These are phyloP conservation scores for Eptatretus burgeri DNA, from an alignment of 2,113 vertebrate species.

Conservation along the genomic window DNA sequence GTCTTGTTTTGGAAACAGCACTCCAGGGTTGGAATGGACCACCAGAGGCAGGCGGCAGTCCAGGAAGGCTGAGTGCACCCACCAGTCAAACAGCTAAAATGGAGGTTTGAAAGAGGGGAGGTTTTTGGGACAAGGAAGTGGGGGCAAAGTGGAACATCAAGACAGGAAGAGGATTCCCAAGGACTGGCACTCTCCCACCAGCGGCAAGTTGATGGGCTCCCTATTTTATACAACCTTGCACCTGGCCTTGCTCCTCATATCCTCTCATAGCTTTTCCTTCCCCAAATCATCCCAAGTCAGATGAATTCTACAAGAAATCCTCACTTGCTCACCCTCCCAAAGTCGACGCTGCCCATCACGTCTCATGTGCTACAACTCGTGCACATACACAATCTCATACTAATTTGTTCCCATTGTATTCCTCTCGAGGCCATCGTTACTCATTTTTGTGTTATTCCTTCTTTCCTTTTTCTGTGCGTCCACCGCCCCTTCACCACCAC, in stretches of 20 bases:
- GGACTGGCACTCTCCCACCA: background rate
- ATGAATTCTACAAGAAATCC: background rate
- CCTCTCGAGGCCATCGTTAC: no score
- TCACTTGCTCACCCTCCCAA: no score
- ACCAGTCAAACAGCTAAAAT: conserved; percentile 30
- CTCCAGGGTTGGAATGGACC: conserved; percentile 36
- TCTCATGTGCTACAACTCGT: no score
- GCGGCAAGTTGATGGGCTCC: background rate
- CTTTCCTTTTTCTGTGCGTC: no score
- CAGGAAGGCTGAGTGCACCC: conserved; percentile 32
- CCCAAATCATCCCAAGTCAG: no score
- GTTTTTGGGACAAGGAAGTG: background rate
- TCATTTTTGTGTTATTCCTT: no score
- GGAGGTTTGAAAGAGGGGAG: background rate
- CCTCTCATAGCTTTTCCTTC: no score
- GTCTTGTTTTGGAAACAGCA: conserved; percentile 33
- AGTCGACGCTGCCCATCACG: no score
- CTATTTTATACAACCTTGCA: background rate
- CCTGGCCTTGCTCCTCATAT: background rate
- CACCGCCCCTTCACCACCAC: no score
- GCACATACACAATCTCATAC: no score
- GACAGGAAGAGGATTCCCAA: background rate
- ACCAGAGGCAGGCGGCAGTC: conserved; percentile 29
- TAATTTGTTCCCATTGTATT: no score
- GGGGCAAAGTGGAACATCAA: background rate